These are phyloP conservation scores for Penaeus japonicus DNA, from an alignment of 1,140 invertebrate species.

Conservation along the genomic window DNA sequence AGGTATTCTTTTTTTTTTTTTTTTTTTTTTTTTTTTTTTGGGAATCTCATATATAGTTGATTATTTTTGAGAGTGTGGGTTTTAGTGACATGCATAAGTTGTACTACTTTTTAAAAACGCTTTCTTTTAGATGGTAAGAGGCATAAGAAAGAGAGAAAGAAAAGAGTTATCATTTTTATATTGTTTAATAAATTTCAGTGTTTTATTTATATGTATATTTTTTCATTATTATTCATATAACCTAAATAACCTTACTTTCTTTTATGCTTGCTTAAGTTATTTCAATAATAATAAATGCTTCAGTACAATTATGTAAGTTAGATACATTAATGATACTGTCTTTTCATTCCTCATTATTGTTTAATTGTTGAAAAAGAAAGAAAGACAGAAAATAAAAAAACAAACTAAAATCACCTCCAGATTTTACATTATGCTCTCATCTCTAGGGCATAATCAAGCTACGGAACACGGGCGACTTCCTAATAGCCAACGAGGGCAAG, in stretches of 20 bases:
- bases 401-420: neutral
- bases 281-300: too few relatives aligned
- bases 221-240: too few relatives aligned
- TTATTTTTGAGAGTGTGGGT: too few relatives aligned
- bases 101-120: neutral
- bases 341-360: too few relatives aligned
- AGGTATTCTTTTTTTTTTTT: slow-evolving; percentile 8
- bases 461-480: slow-evolving; percentile 91
- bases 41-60: too few relatives aligned
- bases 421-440: slow-evolving; percentile 68
- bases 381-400: neutral
- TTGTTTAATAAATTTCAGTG: too few relatives aligned
- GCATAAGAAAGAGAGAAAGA: neutral
- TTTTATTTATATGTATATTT: too few relatives aligned
- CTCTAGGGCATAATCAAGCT: slow-evolving; percentile 89
- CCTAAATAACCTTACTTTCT: too few relatives aligned
- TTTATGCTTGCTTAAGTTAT: too few relatives aligned
- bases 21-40: neutral
- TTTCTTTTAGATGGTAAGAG: neutral
- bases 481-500: slow-evolving; percentile 94
- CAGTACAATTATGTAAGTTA: too few relatives aligned
- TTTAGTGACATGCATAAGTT: too few relatives aligned
- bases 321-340: too few relatives aligned
- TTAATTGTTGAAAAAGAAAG: neutral
- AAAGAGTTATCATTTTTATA: neutral